These are phyloP conservation scores for Neodon shergylaensis DNA, from an alignment of 2,113 vertebrate genomes.

Conservation along the genomic window DNA sequence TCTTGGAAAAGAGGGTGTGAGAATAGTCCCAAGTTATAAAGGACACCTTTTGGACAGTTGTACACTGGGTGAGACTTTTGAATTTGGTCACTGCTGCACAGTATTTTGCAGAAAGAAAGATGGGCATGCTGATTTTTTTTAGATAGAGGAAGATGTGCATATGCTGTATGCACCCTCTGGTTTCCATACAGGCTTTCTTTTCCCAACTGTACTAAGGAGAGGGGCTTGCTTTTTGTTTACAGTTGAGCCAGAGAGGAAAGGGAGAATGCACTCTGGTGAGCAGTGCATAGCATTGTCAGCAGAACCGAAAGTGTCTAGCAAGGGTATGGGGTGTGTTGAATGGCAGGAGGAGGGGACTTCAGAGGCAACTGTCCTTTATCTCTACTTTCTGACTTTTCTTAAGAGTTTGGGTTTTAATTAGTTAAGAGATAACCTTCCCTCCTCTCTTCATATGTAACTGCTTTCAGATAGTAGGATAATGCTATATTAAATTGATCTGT, in stretches of 20 bases:
- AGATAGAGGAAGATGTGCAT: not conserved
- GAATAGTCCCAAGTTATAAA: not conserved
- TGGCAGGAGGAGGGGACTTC: not conserved
- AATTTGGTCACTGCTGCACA: constrained; percentile 10
- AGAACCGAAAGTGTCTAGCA: not conserved
- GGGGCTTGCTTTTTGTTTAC: constrained; percentile 15
- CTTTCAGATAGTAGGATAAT: constrained; percentile 46
- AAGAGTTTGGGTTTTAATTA: constrained; percentile 22
- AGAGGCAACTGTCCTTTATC: not conserved
- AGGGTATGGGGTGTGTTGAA: not conserved
- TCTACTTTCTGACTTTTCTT: not conserved
- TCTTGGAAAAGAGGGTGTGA: not conserved
- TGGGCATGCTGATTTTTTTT: not conserved
- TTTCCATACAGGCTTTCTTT: not conserved
- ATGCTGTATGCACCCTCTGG: not conserved
- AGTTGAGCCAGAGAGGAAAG: constrained; percentile 24
- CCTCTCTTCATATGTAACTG: not conserved
- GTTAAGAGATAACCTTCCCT: constrained; percentile 3
- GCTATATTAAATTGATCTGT: not conserved
- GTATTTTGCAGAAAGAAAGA: constrained; percentile 21
- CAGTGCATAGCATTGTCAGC: not conserved
- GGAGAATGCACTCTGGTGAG: not conserved
- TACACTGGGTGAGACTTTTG: not conserved
- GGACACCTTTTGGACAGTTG: not conserved
- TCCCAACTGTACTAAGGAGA: constrained; percentile 17